phyloP scores from a whole-genome alignment of 2,113 vertebrate species.

The Urocynchramus pylzowi region DNA sequence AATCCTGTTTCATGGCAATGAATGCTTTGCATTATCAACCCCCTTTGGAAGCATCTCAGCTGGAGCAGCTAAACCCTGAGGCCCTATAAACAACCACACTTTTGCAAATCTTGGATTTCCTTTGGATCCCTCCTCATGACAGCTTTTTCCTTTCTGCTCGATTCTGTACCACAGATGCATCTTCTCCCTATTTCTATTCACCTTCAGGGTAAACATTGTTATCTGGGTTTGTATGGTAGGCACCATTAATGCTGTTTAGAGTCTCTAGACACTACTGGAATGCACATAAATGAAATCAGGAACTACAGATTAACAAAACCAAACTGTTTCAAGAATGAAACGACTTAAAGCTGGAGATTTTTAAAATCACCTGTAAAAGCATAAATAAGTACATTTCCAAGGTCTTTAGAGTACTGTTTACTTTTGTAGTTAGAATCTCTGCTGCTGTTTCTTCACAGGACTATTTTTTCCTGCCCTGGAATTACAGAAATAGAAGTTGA shows the following conservation, averaged over 20 bases:
- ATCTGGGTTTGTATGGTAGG: not conserved
- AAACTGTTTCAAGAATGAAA: not conserved
- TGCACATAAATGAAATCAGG: conserved; percentile 12
- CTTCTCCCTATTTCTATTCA: not conserved
- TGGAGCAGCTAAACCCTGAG: conserved; percentile 20
- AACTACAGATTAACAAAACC: not conserved
- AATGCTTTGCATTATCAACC: not conserved
- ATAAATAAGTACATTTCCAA: not conserved
- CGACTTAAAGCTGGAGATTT: not conserved
- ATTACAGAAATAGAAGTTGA: not conserved
- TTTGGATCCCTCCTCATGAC: conserved; percentile 1
- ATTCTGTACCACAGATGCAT: not conserved
- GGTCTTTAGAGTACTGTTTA: not conserved
- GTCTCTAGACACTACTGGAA: not conserved
- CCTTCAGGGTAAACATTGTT: not conserved
- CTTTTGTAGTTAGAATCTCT: not conserved
- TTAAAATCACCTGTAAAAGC: not conserved
- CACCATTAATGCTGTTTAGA: not conserved
- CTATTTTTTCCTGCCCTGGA: not conserved
- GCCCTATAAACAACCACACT: conserved; percentile 18
- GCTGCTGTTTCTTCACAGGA: not conserved
- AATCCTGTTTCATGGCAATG: conserved; percentile 4
- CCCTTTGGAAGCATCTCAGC: conserved; percentile 18
- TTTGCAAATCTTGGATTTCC: conserved; percentile 16
- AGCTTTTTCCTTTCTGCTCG: conserved; percentile 8